These are phyloP conservation scores for Microcebus ravelobensis DNA, from an alignment of 2,113 vertebrate species.

Conservation along the genomic window DNA sequence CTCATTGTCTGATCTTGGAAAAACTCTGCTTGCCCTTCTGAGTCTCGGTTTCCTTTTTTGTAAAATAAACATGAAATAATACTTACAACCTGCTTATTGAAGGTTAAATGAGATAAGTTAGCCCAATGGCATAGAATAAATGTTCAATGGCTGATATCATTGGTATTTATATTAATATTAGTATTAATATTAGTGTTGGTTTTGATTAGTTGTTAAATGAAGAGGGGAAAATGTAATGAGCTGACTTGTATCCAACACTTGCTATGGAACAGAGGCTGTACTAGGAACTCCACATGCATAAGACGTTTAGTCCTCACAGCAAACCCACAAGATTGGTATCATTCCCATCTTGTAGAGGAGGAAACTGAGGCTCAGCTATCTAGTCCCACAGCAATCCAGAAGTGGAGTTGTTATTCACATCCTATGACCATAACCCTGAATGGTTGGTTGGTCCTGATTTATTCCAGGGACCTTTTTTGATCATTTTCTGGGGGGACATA, in stretches of 20 bases:
- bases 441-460: background rate
- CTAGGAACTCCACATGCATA: background rate
- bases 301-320: background rate
- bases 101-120: background rate
- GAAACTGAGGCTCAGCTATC: background rate
- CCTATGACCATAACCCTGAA: background rate
- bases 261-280: background rate
- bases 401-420: background rate
- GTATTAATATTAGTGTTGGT: background rate
- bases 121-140: background rate
- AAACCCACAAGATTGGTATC: background rate
- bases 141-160: background rate
- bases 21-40: slow-evolving; percentile 1
- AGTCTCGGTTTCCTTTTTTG: background rate
- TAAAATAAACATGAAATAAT: slow-evolving; percentile 22
- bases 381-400: background rate
- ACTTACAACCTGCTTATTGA: background rate
- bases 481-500: background rate
- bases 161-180: background rate
- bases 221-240: background rate
- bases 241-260: background rate
- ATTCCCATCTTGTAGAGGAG: background rate
- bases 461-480: background rate
- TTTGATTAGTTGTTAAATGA: background rate
- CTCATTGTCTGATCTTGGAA: background rate